Evolutionary conservation across 2,888 invertebrate species (phyloP), one percentile per base, ranked within the genome.

Genomic region (Agrilus cyanescens): DNA sequence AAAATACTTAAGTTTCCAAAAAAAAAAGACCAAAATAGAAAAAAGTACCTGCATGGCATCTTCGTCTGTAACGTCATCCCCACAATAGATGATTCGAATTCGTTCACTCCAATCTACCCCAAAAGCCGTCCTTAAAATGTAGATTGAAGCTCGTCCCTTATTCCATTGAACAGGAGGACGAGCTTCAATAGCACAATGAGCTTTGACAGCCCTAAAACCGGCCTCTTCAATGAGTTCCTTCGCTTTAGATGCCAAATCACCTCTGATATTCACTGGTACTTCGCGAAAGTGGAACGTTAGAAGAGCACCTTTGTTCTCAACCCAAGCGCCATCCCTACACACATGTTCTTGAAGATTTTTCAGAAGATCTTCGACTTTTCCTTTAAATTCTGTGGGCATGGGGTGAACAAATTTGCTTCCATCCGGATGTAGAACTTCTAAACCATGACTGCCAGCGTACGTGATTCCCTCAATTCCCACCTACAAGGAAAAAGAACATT

Each of bases 121-220:
- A 59, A 90, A 91, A 0, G 89, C 87, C 3, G 89, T 90, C 46
- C 90, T 76, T 46, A 91, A 65, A 53, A 91, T 91, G 62, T 91
- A 90, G 60, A 91, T 87, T 1, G 88, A 87, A 8, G 91, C 91
- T 32, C 89, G 80, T 50, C 82, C 86, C 65, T 91, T 90, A 64
- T 91, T 86, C 91, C 91, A 91, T 57, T 85, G 78, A 0, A 91
- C 89, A 0, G 89, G 90, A 4, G 90, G 90, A 51, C 86, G 82
- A 0, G 90, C 90, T 63, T 91, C 90, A n/a, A 90, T 72, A 0
- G 90, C 90, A 57, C 87, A 87, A 59, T 88, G 86, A 16, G 88
- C 85, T 38, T 79, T 74, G 34, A 82, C 83, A 1, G 86, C 82
- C 48, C 76, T 76, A 65, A 90, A 90, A 1, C 89, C 87, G 3